Conservation (phyloP, 2,113 vertebrate genomes). For the Cavia porcellus region DNA sequence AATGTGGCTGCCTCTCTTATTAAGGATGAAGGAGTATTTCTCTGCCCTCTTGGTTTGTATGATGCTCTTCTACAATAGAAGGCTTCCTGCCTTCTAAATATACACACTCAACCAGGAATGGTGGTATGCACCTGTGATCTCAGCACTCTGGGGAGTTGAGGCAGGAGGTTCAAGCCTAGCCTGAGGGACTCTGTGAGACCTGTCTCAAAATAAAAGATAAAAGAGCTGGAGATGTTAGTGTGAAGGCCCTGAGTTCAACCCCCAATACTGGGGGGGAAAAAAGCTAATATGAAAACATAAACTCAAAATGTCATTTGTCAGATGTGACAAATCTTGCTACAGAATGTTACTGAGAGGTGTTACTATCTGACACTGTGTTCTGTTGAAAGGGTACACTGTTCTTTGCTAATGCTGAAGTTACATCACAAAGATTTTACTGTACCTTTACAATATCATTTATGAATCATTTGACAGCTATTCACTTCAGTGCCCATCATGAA, state of each 20-base stretch:
- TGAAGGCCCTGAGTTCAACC: background rate
- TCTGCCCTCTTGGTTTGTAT: slow-evolving; percentile 36
- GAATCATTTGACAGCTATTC: slow-evolving; percentile 59
- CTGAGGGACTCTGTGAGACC: background rate
- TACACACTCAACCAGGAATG: background rate
- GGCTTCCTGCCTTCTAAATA: background rate
- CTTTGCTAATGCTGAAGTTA: background rate
- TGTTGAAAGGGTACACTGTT: background rate
- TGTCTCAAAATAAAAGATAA: background rate
- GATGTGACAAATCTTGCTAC: background rate
- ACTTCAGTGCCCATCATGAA: background rate
- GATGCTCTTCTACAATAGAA: background rate
- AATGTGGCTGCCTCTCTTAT: background rate
- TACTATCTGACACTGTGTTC: background rate
- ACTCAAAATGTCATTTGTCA: background rate
- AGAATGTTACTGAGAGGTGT: background rate
- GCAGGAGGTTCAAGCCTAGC: background rate
- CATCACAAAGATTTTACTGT: background rate
- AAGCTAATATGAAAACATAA: background rate
- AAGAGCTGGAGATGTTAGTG: background rate
- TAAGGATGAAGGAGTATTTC: background rate
- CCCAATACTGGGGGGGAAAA: background rate
- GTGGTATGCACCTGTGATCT: background rate
- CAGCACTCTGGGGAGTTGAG: background rate
- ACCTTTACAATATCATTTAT: background rate